Evolutionary conservation across 2,113 vertebrate species (phyloP), one percentile per base, ranked within the genome.

Genomic region (Takifugu flavidus): DNA sequence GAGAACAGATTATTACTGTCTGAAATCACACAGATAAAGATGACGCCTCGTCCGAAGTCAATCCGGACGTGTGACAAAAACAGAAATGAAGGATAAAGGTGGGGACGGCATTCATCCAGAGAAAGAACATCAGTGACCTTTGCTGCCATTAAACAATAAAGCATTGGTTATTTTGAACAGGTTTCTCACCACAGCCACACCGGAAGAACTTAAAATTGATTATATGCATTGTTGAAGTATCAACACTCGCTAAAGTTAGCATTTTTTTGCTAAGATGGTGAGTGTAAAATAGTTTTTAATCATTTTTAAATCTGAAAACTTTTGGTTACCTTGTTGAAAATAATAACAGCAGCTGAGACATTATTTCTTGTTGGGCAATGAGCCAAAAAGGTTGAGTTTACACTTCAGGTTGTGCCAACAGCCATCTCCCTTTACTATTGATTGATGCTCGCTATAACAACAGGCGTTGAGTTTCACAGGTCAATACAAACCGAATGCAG

Each of bases 1-100:
- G 74, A 65, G 53, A 51, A 42, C 55, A 68, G 62, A 59, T 71
- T 67, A 61, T 77, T 86, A 68, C 65, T 67, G 53, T 80, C 69
- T 70, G 55, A 77, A 80, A 78, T 76, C 65, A 68, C 45, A 53
- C 31, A 25, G 62, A 77, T 70, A 34, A 79, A 74, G 71, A 46
- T 53, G 1, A 46, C 29, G n/a, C 60, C 39, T 26, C 13, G 59
- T 43, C 57, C 58, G 12, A 65, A 62, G 62, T 53, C 29, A 65
- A 29, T 51, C 51, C 15, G 71, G 70, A 53, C 45, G 55, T 65
- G 39, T 57, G 57, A 69, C 69, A 61, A 43, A 29, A 55, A 62
- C 14, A 25, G 49, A 42, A 14, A 28, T 47, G 44, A 59, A 53
- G 49, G 47, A 42, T 69, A 72, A 67, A 59, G 58, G 39, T 29